These are phyloP conservation scores for Melitaea athalia DNA, from an alignment of 2,888 invertebrate genomes.

Conservation along the genomic window DNA sequence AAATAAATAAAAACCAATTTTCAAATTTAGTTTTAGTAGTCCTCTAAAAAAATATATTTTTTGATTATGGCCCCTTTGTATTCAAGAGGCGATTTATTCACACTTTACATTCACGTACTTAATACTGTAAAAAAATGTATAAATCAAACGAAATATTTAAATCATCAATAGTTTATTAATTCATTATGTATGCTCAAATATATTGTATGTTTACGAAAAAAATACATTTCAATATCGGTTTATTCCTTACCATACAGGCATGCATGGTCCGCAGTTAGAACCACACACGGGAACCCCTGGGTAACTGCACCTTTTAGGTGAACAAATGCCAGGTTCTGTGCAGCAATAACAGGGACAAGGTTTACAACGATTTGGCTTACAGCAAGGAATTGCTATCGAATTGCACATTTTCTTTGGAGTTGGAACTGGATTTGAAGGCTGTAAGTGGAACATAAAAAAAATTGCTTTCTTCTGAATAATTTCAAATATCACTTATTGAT, in stretches of 20 bases:
- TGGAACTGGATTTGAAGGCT: slow-evolving; percentile 57
- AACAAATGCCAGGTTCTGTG: slow-evolving; percentile 64
- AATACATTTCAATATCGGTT: neutral
- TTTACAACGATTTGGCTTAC: slow-evolving; percentile 78
- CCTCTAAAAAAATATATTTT: too few species aligned
- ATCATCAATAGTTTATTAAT: neutral
- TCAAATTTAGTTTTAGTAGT: too few species aligned
- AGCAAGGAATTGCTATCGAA: slow-evolving; percentile 76
- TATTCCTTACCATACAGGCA: slow-evolving; percentile 69
- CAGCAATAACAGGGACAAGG: slow-evolving; percentile 82
- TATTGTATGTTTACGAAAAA: neutral
- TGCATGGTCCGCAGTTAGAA: slow-evolving; percentile 67
- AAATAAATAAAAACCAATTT: too few species aligned
- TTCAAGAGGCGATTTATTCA: neutral
- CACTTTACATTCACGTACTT: neutral
- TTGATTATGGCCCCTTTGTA: too few species aligned
- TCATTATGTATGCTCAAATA: neutral
- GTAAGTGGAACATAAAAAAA: slow-evolving; percentile 17
- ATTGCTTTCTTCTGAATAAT: too few species aligned
- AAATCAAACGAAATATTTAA: neutral
- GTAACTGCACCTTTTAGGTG: slow-evolving; percentile 70
- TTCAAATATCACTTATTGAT: too few species aligned
- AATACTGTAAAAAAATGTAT: neutral
- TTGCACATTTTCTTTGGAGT: slow-evolving; percentile 54
- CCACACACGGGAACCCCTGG: slow-evolving; percentile 70